phyloP scores from a whole-genome alignment of 2,888 invertebrate species.

The Exephanes ischioxanthus region DNA sequence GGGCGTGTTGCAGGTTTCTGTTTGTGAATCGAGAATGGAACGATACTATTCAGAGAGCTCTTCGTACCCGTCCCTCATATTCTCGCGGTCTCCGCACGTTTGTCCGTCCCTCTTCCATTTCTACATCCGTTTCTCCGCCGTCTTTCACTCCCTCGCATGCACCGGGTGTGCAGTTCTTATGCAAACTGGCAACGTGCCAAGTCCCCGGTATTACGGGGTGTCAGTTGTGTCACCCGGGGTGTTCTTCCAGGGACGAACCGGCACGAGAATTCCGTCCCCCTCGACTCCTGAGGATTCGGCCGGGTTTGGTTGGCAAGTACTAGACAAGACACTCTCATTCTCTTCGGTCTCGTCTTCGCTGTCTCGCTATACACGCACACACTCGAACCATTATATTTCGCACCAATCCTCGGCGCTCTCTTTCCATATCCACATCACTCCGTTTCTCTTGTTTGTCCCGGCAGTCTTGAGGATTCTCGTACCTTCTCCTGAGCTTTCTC shows the following conservation, averaged over 20 bases:
- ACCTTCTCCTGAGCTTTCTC: neutral
- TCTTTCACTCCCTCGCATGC: conserved; percentile 64
- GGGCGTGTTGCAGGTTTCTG: conserved; percentile 25
- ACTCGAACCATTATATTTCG: neutral
- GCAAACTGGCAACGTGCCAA: conserved; percentile 82
- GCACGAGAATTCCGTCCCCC: conserved; percentile 60
- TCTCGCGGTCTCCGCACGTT: conserved; percentile 13
- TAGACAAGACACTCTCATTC: conserved; percentile 44
- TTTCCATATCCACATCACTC: conserved; percentile 3
- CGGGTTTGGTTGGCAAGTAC: conserved; percentile 16
- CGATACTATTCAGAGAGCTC: conserved; percentile 45
- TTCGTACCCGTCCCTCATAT: conserved; percentile 28
- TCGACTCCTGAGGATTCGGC: conserved; percentile 71
- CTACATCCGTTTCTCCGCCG: conserved; percentile 27
- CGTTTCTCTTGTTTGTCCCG: conserved; percentile 42
- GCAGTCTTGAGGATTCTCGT: conserved; percentile 34
- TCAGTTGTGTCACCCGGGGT: conserved; percentile 79
- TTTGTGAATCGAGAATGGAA: conserved; percentile 46
- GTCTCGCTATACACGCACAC: conserved; percentile 18
- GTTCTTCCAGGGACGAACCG: conserved; percentile 24
- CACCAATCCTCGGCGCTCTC: conserved; percentile 6
- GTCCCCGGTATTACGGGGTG: conserved; percentile 81
- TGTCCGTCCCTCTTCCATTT: conserved; percentile 16
- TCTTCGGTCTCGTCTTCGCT: conserved; percentile 32
- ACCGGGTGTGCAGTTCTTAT: conserved; percentile 82